A percentile compares a stretch with the other conserved stretches of the same genome.
Conservation (phyloP, 1,140 invertebrate genomes). For the Bombus affinis region DNA sequence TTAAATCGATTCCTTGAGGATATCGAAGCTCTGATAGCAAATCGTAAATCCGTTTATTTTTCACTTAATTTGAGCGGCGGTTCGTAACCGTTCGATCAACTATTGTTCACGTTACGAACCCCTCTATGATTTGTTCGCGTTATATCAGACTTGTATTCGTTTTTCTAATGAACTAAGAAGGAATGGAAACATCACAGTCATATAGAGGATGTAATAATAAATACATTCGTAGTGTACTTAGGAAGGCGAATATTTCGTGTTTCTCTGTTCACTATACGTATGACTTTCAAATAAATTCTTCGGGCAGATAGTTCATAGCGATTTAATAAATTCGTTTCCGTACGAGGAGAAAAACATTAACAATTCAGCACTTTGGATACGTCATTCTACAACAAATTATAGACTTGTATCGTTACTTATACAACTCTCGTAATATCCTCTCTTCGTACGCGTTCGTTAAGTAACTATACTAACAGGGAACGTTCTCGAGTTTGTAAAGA, state of each 20-base stretch:
- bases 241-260: conserved; percentile 53
- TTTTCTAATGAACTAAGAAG: conserved; percentile 60
- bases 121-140: conserved; percentile 9
- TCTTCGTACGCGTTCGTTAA: conserved; percentile 28
- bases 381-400: conserved; percentile 44
- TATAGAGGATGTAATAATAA: conserved; percentile 65
- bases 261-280: conserved; percentile 31
- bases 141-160: conserved; percentile 61
- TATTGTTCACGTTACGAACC: conserved; percentile 26
- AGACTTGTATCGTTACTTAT: conserved; percentile 18
- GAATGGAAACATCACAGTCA: conserved; percentile 73
- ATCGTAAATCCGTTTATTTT: not conserved
- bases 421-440: conserved; percentile 31
- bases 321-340: conserved; percentile 51
- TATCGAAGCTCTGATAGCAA: conserved; percentile 25
- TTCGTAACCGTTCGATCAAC: conserved; percentile 9
- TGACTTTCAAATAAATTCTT: conserved; percentile 56
- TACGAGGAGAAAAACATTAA: conserved; percentile 51
- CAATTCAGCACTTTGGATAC: conserved; percentile 37
- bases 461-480: conserved; percentile 3
- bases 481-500: not conserved
- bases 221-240: conserved; percentile 51
- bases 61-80: not conserved
- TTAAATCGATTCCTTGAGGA: not conserved
- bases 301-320: conserved; percentile 49